Conservation (phyloP, 2,113 vertebrate genomes). For the Litocranius walleri region DNA sequence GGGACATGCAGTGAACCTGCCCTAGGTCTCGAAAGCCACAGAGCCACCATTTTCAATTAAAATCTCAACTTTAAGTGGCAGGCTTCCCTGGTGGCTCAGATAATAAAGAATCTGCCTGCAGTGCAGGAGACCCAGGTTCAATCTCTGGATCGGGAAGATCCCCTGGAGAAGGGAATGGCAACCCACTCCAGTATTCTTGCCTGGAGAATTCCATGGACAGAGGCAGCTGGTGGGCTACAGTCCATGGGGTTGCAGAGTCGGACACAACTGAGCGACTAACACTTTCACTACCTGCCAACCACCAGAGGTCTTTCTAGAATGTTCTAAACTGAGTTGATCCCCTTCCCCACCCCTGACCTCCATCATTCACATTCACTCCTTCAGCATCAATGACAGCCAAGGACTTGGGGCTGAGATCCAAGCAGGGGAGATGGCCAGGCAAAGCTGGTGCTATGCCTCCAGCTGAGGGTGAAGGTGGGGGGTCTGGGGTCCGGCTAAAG, state of each 20-base stretch:
- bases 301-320: background rate
- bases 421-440: background rate
- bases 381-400: background rate
- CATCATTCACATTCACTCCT: background rate
- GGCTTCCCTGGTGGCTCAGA: background rate
- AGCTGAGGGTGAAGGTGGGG: background rate
- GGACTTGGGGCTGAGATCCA: background rate
- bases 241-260: background rate
- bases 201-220: background rate
- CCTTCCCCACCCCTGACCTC: background rate
- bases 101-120: background rate
- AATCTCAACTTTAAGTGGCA: background rate
- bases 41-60: background rate
- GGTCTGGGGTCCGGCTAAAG: background rate
- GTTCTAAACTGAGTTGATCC: background rate
- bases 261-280: rapidly evolving
- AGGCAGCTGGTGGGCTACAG: background rate
- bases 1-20: background rate
- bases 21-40: background rate
- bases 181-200: background rate
- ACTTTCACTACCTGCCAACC: background rate
- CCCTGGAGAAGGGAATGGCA: background rate
- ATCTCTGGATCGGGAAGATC: background rate
- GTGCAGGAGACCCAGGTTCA: background rate
- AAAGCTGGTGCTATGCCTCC: background rate